Base-by-base conservation (phyloP, 1,140 invertebrate genomes). In the Thaumatotibia leucotreta region DNA sequence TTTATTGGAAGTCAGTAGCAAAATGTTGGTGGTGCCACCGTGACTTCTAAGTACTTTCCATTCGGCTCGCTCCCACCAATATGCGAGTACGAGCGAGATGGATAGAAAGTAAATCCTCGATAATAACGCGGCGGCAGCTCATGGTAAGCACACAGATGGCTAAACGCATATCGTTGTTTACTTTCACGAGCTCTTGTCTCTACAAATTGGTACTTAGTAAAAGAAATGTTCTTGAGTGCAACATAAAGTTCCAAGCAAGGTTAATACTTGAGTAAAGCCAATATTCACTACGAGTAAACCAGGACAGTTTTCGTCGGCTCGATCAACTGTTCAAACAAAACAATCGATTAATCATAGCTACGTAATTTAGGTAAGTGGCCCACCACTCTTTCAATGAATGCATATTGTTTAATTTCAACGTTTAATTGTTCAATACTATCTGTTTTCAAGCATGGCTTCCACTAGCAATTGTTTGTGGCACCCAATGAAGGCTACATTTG, bases 341-440 rank as follows among this genome's bases (percentile, higher is more conserved):
- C 8, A 22, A 29, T 49, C 14, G 39, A 11, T 27, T 8, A 58
- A 58, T 29, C 24, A 24, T 58, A 58, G 4, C 23, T n/a, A 52
- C 45, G 23, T 14, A 4, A 58, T 27, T 23, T 17, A 27, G 52
- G 49, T 50, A 50, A 23, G 22, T 24, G 20, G 49, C 50, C 10
- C 17, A 54, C 22, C 9, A 39, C 33, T 23, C 23, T 9, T 11
- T 58, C 52, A 27, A 58, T 58, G n/a, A 58, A 58, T 27, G 23
- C 52, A 58, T 24, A 58, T 58, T 58, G 52, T 58, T n/a, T 58
- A n/a, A n/a, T n/a, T n/a, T n/a, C 23, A 58, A 58, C 10, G 11
- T 58, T 58, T 58, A 58, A 58, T 58, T 58, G 52, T 58, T 58
- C n/a, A 58, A 58, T 27, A 58, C 24, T 58, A 29, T 58, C 22